These are phyloP conservation scores for Rousettus madagascariensis DNA, from an alignment of 2,797 vertebrate species.

Conservation along the genomic window DNA sequence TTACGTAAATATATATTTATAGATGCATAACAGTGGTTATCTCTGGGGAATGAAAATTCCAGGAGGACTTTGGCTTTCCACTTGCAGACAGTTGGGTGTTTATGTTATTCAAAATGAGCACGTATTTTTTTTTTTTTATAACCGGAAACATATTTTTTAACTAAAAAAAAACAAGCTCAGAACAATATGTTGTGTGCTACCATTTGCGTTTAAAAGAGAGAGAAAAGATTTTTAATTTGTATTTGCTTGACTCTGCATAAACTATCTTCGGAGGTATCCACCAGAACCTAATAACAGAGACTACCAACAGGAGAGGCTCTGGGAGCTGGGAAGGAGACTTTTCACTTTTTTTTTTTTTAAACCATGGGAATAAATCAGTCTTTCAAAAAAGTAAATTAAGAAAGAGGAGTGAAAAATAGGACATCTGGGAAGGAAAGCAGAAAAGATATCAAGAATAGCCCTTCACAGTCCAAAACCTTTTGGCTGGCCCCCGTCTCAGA, in stretches of 20 bases:
- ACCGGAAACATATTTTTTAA: constrained; percentile 59
- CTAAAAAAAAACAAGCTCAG: constrained; percentile 64
- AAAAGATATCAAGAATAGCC: neutral
- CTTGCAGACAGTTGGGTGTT: constrained; percentile 37
- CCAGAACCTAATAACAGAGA: neutral
- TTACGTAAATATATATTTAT: constrained; percentile 74
- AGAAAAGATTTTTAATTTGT: constrained; percentile 55
- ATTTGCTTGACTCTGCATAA: constrained; percentile 47
- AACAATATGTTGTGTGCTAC: constrained; percentile 36
- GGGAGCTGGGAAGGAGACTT: neutral
- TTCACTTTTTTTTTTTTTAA: neutral
- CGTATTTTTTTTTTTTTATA: constrained; percentile 55
- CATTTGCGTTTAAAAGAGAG: neutral
- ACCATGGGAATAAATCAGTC: constrained; percentile 33
- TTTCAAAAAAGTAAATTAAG: constrained; percentile 43
- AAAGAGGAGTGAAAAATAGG: neutral
- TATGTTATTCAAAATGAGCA: constrained; percentile 60
- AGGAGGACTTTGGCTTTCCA: constrained; percentile 38
- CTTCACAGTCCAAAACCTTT: neutral
- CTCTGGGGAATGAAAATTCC: constrained; percentile 65
- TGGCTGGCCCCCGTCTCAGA: neutral
- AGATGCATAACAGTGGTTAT: constrained; percentile 45
- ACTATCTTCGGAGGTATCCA: neutral
- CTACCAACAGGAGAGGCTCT: neutral
- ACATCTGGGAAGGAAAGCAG: neutral